phyloP scores from a whole-genome alignment of 2,113 vertebrate genomes.

The Mesitornis unicolor region DNA sequence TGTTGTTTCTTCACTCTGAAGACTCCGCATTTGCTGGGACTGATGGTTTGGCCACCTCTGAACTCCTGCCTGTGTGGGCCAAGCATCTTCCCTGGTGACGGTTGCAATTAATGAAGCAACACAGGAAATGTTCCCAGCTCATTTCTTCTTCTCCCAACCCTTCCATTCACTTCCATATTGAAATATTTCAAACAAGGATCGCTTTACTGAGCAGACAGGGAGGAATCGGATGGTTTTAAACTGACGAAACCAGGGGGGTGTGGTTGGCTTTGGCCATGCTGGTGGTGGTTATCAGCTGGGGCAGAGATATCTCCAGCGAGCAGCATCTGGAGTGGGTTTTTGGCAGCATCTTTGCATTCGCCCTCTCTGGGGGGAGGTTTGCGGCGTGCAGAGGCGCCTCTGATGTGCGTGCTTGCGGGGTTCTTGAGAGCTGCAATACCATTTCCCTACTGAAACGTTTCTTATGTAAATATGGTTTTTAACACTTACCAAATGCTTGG shows the following conservation, averaged over 20 bases:
- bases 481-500: not conserved
- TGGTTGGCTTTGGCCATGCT: not conserved
- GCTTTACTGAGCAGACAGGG: accelerated
- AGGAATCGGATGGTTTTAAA: not conserved
- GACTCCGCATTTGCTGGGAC: accelerated
- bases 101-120: not conserved
- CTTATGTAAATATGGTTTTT: not conserved
- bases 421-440: not conserved
- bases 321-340: not conserved
- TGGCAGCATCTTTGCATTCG: not conserved
- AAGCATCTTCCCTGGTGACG: not conserved
- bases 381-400: not conserved
- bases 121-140: not conserved
- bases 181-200: not conserved
- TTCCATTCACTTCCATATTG: not conserved
- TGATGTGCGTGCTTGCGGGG: not conserved
- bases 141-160: not conserved
- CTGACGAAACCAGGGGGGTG: not conserved
- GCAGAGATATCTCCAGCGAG: not conserved
- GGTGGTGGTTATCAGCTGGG: not conserved
- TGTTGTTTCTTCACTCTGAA: not conserved
- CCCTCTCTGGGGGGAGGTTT: not conserved
- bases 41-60: accelerated
- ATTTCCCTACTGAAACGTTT: not conserved
- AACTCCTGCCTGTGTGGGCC: not conserved